Evolutionary conservation across 2,888 invertebrate species (phyloP).

Genomic region (Chrysopilus asiliformis): DNA sequence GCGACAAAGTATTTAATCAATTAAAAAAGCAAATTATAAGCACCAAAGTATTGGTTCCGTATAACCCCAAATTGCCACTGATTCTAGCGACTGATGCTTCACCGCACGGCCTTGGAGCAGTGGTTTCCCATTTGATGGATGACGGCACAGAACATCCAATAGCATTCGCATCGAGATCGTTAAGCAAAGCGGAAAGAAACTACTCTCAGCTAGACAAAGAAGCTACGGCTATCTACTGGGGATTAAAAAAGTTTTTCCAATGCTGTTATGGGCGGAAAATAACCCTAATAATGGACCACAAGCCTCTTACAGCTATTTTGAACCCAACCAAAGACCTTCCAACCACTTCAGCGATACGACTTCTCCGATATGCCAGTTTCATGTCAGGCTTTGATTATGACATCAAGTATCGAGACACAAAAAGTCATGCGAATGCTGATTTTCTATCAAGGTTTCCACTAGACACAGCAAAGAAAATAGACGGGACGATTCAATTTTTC

Average conservation of each 20-base stretch:
- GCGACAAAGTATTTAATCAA: constrained; percentile 12
- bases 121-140: constrained; percentile 21
- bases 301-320: constrained; percentile 22
- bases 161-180: constrained; percentile 23
- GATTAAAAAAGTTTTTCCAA: constrained; percentile 25
- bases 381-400: constrained; percentile 13
- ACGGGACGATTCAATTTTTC: background rate
- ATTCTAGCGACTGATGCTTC: constrained; percentile 18
- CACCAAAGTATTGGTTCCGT: constrained; percentile 14
- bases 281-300: constrained; percentile 24
- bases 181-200: constrained; percentile 18
- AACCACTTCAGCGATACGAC: constrained; percentile 11
- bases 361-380: constrained; percentile 14
- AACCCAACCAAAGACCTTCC: constrained; percentile 13
- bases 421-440: constrained; percentile 11
- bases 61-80: constrained; percentile 15
- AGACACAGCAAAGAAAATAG: background rate
- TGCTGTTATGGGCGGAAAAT: constrained; percentile 28
- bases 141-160: constrained; percentile 26
- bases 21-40: constrained; percentile 15
- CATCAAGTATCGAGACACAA: constrained; percentile 8
- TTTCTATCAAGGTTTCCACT: constrained; percentile 12
- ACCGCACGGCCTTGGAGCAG: constrained; percentile 19
- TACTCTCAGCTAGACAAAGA: constrained; percentile 20
- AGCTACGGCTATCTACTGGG: constrained; percentile 24